Conservation (phyloP, 1,140 invertebrate genomes). For the Leptopilina boulardi region DNA sequence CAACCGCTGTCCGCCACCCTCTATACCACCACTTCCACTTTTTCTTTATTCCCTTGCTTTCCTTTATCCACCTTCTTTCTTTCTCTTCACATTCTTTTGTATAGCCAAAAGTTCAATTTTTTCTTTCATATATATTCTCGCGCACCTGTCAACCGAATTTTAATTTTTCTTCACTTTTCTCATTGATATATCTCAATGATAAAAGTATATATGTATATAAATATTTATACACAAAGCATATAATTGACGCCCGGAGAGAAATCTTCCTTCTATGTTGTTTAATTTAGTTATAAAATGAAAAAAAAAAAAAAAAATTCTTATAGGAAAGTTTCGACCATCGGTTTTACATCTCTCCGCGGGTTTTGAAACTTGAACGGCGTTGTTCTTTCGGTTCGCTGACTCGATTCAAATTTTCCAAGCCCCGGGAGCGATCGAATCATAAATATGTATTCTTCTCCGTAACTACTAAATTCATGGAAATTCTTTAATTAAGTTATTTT, state of each 20-base stretch:
- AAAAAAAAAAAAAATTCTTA: conserved; percentile 34
- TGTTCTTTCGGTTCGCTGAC: conserved; percentile 52
- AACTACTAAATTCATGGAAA: conserved; percentile 72
- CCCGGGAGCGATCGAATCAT: conserved; percentile 68
- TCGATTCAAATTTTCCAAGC: conserved; percentile 66
- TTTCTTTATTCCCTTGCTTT: conserved; percentile 42
- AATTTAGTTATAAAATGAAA: conserved; percentile 48
- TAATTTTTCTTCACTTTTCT: no score
- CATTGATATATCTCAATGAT: no score
- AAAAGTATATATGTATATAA: no score
- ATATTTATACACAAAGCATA: no score
- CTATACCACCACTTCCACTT: conserved; percentile 47
- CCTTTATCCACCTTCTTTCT: conserved; percentile 52
- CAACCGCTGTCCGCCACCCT: conserved; percentile 65
- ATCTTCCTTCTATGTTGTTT: conserved; percentile 40
- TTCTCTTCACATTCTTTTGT: conserved; percentile 45
- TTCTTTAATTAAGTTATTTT: conserved; percentile 76
- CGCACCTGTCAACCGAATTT: neutral
- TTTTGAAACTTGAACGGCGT: conserved; percentile 46
- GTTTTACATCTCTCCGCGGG: conserved; percentile 33
- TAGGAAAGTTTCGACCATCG: conserved; percentile 11
- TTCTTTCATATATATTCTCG: neutral
- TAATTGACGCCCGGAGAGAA: no score
- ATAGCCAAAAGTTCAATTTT: neutral
- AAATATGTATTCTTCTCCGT: conserved; percentile 72